A percentile compares a stretch with the other conserved stretches of the same genome.
These are phyloP conservation scores for Halictus rubicundus DNA, from an alignment of 1,140 invertebrate species.

Conservation along the genomic window DNA sequence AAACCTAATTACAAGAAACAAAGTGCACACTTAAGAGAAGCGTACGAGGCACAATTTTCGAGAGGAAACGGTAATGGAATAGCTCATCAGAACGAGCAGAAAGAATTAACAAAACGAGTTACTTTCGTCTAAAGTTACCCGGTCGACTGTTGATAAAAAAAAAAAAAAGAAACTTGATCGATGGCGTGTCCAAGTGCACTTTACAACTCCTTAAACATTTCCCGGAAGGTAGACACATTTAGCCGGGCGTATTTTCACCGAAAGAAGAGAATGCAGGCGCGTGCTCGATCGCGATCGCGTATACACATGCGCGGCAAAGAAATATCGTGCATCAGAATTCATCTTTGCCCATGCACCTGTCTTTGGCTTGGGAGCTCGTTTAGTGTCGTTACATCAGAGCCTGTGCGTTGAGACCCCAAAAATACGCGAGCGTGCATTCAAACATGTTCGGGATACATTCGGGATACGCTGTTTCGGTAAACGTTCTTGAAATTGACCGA, in stretches of 20 bases:
- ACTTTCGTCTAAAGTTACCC: too few species aligned
- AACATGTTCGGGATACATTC: not conserved
- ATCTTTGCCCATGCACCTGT: conserved; percentile 62
- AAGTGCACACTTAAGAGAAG: too few species aligned
- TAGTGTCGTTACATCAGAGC: conserved; percentile 65
- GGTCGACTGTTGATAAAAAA: too few species aligned
- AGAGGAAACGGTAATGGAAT: too few species aligned
- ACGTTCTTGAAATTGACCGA: not conserved
- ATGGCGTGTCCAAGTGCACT: not conserved
- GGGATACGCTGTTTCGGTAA: not conserved
- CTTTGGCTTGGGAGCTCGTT: conserved; percentile 51
- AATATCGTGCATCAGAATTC: conserved; percentile 60
- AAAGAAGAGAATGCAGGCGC: conserved; percentile 19
- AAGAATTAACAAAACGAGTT: too few species aligned
- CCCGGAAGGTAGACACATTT: conserved; percentile 6
- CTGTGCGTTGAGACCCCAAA: conserved; percentile 22
- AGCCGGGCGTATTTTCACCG: conserved; percentile 19
- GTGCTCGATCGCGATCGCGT: conserved; percentile 53
- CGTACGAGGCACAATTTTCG: too few species aligned
- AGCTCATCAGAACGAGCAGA: too few species aligned
- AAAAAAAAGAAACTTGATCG: not conserved
- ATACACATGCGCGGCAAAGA: conserved; percentile 52
- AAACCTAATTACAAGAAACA: too few species aligned
- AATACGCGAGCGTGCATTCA: not conserved
- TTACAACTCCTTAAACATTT: conserved; percentile 14